These are phyloP conservation scores for Melinaea marsaeus DNA, from an alignment of 2,888 invertebrate genomes.

Conservation along the genomic window DNA sequence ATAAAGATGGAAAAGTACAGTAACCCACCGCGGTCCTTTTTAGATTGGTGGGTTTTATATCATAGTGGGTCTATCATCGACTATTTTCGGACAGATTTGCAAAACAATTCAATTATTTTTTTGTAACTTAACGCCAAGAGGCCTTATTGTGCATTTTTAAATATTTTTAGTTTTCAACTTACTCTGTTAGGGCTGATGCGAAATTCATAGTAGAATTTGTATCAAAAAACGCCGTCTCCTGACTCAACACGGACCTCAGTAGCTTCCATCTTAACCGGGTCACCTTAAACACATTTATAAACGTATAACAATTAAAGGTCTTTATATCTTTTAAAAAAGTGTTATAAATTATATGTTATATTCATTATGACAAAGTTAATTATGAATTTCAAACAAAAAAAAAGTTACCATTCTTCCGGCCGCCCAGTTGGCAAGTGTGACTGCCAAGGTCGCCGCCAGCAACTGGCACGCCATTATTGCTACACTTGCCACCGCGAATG, in stretches of 20 bases:
- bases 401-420: conserved; percentile 68
- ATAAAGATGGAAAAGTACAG: too few relatives aligned
- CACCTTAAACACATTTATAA: conserved; percentile 50
- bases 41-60: too few relatives aligned
- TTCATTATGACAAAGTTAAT: not conserved
- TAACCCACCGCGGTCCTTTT: too few relatives aligned
- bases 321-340: too few relatives aligned
- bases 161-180: conserved; percentile 49
- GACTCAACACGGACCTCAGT: conserved; percentile 81
- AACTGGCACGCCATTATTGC: conserved; percentile 72
- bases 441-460: conserved; percentile 69
- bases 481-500: conserved; percentile 71
- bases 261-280: conserved; percentile 79
- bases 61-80: too few relatives aligned
- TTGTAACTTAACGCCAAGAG: too few relatives aligned
- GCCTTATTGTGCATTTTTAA: not conserved
- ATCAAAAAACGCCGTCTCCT: conserved; percentile 86
- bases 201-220: conserved; percentile 82
- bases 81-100: too few relatives aligned
- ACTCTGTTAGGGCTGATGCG: conserved; percentile 84
- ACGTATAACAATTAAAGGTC: too few relatives aligned
- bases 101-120: too few relatives aligned
- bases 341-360: too few relatives aligned
- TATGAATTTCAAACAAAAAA: not conserved
- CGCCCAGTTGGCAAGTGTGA: conserved; percentile 75